Conservation (phyloP, 2,113 vertebrate species). For the Labrus mixtus region DNA sequence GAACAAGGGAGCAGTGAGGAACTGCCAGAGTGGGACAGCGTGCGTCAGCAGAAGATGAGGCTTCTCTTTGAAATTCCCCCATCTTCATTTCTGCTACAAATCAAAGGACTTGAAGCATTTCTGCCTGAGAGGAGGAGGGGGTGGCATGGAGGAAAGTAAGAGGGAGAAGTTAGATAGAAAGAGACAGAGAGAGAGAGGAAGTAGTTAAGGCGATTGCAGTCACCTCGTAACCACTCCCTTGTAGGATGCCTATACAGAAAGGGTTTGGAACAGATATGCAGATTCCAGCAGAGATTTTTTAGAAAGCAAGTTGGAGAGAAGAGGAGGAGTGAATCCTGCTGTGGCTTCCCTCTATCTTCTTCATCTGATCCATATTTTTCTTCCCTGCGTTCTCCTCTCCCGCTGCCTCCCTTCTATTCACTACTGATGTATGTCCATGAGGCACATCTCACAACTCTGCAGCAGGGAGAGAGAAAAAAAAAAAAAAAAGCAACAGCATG, state of each 20-base stretch:
- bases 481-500: neutral
- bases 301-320: slow-evolving; percentile 29
- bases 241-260: slow-evolving; percentile 44
- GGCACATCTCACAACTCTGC: slow-evolving; percentile 18
- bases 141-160: slow-evolving; percentile 37
- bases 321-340: slow-evolving; percentile 27
- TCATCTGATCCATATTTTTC: slow-evolving; percentile 30
- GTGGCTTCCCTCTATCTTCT: slow-evolving; percentile 29
- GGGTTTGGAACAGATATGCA: slow-evolving; percentile 31
- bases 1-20: slow-evolving; percentile 61
- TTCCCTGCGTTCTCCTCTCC: slow-evolving; percentile 16
- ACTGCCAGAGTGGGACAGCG: slow-evolving; percentile 70
- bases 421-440: slow-evolving; percentile 36
- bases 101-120: slow-evolving; percentile 76
- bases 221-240: slow-evolving; percentile 40
- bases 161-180: slow-evolving; percentile 24
- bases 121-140: slow-evolving; percentile 66
- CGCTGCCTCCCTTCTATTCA: slow-evolving; percentile 16
- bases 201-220: slow-evolving; percentile 40
- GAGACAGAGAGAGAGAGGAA: slow-evolving; percentile 22
- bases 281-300: slow-evolving; percentile 32
- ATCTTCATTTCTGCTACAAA: slow-evolving; percentile 80
- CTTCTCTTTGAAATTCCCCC: slow-evolving; percentile 83
- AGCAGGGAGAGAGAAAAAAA: no score
- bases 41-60: slow-evolving; percentile 79